These are phyloP conservation scores for Hylomyscus alleni DNA, from an alignment of 2,797 vertebrate genomes.

Conservation along the genomic window DNA sequence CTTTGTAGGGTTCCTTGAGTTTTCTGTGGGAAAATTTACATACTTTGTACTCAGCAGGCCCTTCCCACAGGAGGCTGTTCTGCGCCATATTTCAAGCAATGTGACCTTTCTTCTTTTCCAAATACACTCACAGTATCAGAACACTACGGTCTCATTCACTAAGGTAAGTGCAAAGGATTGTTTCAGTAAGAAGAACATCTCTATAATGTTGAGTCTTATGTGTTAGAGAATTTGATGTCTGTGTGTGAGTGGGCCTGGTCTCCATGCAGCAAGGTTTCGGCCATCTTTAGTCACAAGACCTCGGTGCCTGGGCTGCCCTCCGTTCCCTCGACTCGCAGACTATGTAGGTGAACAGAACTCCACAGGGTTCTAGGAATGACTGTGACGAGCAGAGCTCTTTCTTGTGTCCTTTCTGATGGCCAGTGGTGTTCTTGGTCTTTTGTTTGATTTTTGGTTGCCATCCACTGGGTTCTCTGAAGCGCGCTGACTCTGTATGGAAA, in stretches of 20 bases:
- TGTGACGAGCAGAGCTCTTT: background rate
- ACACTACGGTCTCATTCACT: slow-evolving; percentile 93
- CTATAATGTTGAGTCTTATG: background rate
- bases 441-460: background rate
- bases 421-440: background rate
- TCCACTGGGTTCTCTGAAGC: background rate
- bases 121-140: slow-evolving; percentile 93
- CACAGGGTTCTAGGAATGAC: background rate
- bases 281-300: background rate
- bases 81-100: slow-evolving; percentile 91
- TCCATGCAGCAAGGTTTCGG: background rate
- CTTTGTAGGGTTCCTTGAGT: slow-evolving; percentile 91
- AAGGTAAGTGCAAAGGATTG: slow-evolving; percentile 88
- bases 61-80: slow-evolving; percentile 91
- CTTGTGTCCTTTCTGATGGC: background rate
- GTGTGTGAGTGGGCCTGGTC: background rate
- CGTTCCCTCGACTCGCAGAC: background rate
- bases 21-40: slow-evolving; percentile 94
- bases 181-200: background rate
- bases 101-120: slow-evolving; percentile 94
- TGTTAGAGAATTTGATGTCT: background rate
- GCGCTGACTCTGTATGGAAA: background rate
- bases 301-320: background rate
- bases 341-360: background rate
- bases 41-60: slow-evolving; percentile 92